Base-by-base conservation (phyloP, 2,113 vertebrate species). In the Notarius quadriscutis region DNA sequence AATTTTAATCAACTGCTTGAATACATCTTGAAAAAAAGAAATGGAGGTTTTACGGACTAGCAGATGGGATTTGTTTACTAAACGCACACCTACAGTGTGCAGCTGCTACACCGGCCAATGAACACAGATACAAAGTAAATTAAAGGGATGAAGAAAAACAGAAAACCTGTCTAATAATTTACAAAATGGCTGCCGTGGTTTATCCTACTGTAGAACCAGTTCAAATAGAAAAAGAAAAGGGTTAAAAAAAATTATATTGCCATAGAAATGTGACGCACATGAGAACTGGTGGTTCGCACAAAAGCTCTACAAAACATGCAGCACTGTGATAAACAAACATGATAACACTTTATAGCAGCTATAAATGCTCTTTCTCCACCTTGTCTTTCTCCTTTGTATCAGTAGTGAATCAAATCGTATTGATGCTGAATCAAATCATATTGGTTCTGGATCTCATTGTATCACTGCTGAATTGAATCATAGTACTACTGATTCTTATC, bases 1-100 rank as follows among this genome's bases (percentile, higher is more conserved):
- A 81, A 62, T 60, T 81, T 81, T 81, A 81, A 60, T 81, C 79
- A 60, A 18, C 20, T 48, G 58, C 80, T 63, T 48, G 80, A 41
- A 48, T 27, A 8, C 17, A 34, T 60, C 7, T 22, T 81, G 8
- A 50, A 30, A 30, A 41, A 80, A 30, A 57, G 34, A 1, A 48
- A 82, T 25, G 34, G 6, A 48, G 17, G 48, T 12, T 57, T 27
- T 25, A 18, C 1, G 7, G 14, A 12, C 15, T 34, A 82, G 20
- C 80, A 82, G 30, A 82, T 63, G 58, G 34, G 58, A 18, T 18
- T 80, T 8, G 15, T 80, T 57, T 10, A 80, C n/a, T 53, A 53
- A 78, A 12, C 15, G 5, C 9, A 78, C 51, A 78, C 51, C 75
- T 78, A 53, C 51, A 4, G 14, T 3, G 48, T n/a, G 22, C 22